These are phyloP conservation scores for Brachyptera risi DNA, from an alignment of 2,888 invertebrate genomes.

Conservation along the genomic window DNA sequence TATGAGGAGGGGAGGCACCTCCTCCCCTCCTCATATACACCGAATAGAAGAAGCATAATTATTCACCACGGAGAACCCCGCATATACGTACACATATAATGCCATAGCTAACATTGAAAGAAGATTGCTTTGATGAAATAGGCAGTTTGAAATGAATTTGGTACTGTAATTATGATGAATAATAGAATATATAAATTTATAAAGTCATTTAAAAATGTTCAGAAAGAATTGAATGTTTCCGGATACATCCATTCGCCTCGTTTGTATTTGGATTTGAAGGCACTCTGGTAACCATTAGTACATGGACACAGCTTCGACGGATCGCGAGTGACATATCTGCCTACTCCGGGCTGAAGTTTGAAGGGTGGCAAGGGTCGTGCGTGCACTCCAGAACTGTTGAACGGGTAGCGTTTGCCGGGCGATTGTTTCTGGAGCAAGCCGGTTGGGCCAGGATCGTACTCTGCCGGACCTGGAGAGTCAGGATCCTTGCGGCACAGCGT, in stretches of 20 bases:
- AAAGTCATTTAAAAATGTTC: too few species aligned
- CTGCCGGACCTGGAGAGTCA: slow-evolving; percentile 52
- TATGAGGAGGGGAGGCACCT: too few species aligned
- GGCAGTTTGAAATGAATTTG: too few species aligned
- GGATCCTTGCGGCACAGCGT: slow-evolving; percentile 49
- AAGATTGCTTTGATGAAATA: too few species aligned
- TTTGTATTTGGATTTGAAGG: background rate
- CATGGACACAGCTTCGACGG: too few species aligned
- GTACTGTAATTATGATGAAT: too few species aligned
- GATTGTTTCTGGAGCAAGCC: background rate
- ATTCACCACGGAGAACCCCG: too few species aligned
- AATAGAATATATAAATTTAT: too few species aligned
- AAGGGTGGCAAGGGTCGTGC: background rate
- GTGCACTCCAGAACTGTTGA: background rate
- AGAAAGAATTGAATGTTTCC: slow-evolving; percentile 1
- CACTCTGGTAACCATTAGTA: background rate
- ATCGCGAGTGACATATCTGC: background rate
- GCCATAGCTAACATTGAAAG: too few species aligned
- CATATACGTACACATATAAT: too few species aligned
- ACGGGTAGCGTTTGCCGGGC: background rate
- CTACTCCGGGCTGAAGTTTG: background rate
- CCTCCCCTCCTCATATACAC: too few species aligned
- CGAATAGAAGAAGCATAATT: too few species aligned
- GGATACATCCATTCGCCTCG: slow-evolving; percentile 9
- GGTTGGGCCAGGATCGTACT: slow-evolving; percentile 41